Conservation (phyloP, 2,888 invertebrate genomes). For the Pheosia tremula region DNA sequence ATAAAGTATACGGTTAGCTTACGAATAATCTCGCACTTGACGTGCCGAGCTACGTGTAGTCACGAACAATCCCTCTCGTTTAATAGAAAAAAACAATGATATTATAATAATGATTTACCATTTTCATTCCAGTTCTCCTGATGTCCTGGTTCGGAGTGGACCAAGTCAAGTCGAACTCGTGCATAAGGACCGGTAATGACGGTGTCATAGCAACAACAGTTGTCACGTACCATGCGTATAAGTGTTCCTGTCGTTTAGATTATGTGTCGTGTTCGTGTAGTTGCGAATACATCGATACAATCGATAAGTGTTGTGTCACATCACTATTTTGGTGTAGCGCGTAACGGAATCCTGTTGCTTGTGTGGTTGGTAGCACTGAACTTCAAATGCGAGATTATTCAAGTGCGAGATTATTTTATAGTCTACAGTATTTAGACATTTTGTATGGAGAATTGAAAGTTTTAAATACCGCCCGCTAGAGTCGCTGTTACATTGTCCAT, state of each 20-base stretch:
- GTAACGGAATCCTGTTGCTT: neutral
- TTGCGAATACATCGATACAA: constrained; percentile 43
- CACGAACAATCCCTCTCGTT: no score
- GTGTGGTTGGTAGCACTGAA: neutral
- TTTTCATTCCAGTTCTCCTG: constrained; percentile 75
- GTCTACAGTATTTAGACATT: no score
- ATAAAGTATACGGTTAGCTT: no score
- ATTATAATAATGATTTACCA: constrained; percentile 11
- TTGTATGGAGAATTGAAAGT: no score
- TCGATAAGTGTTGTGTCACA: constrained; percentile 19
- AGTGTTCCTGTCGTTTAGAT: constrained; percentile 48
- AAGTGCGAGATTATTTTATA: no score
- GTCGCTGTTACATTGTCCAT: no score
- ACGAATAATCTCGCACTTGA: no score
- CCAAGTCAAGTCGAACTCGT: constrained; percentile 78
- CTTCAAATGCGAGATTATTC: no score
- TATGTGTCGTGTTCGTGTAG: constrained; percentile 47
- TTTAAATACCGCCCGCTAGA: no score
- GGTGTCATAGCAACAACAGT: neutral
- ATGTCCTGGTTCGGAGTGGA: constrained; percentile 83
- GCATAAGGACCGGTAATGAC: constrained; percentile 80
- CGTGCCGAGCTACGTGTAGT: no score
- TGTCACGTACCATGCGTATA: constrained; percentile 34
- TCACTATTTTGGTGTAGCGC: constrained; percentile 24
- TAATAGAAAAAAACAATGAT: no score